Evolutionary conservation across 2,888 invertebrate genomes (phyloP).

Genomic region (Chrysolina oricalcia): DNA sequence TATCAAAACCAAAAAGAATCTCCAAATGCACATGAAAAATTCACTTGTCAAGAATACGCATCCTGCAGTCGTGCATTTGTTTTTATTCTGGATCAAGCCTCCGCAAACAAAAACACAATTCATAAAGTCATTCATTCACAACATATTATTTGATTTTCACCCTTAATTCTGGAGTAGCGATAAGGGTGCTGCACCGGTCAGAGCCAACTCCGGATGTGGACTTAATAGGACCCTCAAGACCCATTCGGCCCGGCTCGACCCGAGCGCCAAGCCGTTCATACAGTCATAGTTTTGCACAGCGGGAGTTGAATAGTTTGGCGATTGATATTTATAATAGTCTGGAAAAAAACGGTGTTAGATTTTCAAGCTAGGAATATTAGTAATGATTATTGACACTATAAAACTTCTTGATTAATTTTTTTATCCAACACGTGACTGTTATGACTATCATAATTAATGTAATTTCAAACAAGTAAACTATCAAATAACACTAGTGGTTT

Average conservation of each 20-base stretch:
- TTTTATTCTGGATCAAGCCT: not conserved
- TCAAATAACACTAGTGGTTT: too few species aligned
- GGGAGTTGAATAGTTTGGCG: not conserved
- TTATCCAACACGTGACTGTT: too few species aligned
- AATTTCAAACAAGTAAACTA: too few species aligned
- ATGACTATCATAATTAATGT: too few species aligned
- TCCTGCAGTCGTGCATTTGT: too few species aligned
- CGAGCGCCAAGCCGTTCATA: not conserved
- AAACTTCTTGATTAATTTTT: too few species aligned
- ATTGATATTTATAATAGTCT: not conserved
- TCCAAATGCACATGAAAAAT: too few species aligned
- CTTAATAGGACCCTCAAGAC: constrained; percentile 69
- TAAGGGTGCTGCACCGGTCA: constrained; percentile 64
- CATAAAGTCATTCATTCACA: constrained; percentile 55
- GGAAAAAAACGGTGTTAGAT: not conserved
- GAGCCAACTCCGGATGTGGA: constrained; percentile 68
- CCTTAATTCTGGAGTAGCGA: constrained; percentile 61
- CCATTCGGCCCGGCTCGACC: constrained; percentile 58
- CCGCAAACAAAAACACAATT: not conserved
- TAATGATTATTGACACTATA: not conserved
- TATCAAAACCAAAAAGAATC: too few species aligned
- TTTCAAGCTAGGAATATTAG: not conserved
- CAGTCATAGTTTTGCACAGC: constrained; percentile 3
- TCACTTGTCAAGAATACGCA: too few species aligned
- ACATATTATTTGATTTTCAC: constrained; percentile 66